Conservation (phyloP, 2,113 vertebrate species). For the Probosciger aterrimus region DNA sequence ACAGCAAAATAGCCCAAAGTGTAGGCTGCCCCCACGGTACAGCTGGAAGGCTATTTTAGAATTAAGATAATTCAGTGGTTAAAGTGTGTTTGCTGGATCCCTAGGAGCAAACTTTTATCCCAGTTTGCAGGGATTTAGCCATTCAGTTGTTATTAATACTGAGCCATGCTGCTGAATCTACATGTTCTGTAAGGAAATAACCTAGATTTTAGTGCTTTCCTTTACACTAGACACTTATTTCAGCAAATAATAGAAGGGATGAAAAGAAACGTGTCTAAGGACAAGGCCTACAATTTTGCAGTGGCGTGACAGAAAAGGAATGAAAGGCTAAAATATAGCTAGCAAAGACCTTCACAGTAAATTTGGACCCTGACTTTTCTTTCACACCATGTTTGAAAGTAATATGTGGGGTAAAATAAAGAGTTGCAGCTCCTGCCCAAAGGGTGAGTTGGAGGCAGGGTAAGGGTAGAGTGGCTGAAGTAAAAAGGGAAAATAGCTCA, state of each 20-base stretch:
- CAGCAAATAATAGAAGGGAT: not conserved
- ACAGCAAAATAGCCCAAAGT: not conserved
- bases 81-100: slow-evolving; percentile 6
- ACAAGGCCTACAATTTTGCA: not conserved
- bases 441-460: not conserved
- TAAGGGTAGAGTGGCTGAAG: not conserved
- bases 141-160: slow-evolving; percentile 39
- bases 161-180: slow-evolving; percentile 32
- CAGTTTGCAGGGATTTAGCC: slow-evolving; percentile 31
- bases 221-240: not conserved
- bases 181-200: slow-evolving; percentile 36
- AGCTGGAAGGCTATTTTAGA: slow-evolving; percentile 3
- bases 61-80: slow-evolving; percentile 10
- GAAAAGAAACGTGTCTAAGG: not conserved
- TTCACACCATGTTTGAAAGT: not conserved
- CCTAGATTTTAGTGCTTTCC: not conserved
- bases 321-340: not conserved
- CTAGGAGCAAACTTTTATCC: slow-evolving; percentile 43
- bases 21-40: not conserved
- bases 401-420: not conserved
- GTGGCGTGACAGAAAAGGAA: not conserved
- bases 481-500: not conserved
- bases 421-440: not conserved
- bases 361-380: not conserved
- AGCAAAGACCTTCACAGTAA: not conserved